These are phyloP conservation scores for Lasius fuliginosus DNA, from an alignment of 2,888 invertebrate species.

Conservation along the genomic window DNA sequence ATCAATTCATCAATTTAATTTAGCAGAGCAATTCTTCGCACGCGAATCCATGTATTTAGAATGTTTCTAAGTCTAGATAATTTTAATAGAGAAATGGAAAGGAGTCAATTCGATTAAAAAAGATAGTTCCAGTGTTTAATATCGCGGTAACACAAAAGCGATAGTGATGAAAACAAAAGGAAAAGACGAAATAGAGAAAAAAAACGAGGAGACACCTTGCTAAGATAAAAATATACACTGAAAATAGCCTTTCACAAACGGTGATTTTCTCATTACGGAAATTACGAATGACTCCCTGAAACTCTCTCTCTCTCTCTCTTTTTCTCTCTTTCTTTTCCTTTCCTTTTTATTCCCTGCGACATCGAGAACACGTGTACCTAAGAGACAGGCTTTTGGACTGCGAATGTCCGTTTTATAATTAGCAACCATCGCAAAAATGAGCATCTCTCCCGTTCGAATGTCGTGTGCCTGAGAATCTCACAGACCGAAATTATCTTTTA, in stretches of 20 bases:
- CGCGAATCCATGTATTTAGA: not conserved
- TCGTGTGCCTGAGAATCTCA: constrained; percentile 36
- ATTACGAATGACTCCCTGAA: constrained; percentile 39
- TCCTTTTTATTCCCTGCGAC: constrained; percentile 16
- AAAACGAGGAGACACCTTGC: constrained; percentile 46
- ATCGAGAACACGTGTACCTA: constrained; percentile 48
- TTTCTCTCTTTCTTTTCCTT: not conserved
- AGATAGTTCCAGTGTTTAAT: constrained; percentile 1
- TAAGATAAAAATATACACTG: constrained; percentile 80
- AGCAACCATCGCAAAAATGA: constrained; percentile 65
- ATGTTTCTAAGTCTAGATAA: constrained; percentile 1
- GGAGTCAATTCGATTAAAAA: not conserved
- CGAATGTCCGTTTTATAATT: constrained; percentile 64
- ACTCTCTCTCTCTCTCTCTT: constrained; percentile 10
- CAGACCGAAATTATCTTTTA: constrained; percentile 47
- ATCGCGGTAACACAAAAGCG: not conserved
- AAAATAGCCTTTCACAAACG: constrained; percentile 76
- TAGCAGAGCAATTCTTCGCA: not conserved
- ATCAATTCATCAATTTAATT: too few relatives aligned
- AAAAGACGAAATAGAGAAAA: constrained; percentile 9
- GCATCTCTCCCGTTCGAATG: constrained; percentile 34
- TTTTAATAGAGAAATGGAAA: constrained; percentile 8
- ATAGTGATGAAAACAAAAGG: not conserved
- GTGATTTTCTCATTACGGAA: constrained; percentile 64
- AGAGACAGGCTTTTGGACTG: constrained; percentile 28